These are phyloP conservation scores for Sarcophaga carnaria DNA, from an alignment of 2,888 invertebrate species.

Conservation along the genomic window DNA sequence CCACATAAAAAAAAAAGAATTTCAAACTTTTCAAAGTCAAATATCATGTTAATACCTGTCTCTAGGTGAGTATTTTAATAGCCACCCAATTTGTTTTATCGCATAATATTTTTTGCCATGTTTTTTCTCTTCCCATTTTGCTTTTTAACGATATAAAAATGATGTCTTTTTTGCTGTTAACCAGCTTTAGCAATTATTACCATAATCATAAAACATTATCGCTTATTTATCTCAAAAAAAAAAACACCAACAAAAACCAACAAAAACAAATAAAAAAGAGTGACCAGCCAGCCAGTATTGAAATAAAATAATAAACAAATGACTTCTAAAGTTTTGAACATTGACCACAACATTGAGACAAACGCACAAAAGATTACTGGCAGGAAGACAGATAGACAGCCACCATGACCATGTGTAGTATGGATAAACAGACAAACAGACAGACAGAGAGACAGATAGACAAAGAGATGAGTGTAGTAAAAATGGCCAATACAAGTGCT, in stretches of 20 bases:
- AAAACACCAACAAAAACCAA: not conserved
- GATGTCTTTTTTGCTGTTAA: slow-evolving; percentile 67
- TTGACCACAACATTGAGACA: slow-evolving; percentile 61
- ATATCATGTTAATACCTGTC: slow-evolving; percentile 39
- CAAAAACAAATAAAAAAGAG: no score
- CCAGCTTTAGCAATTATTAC: slow-evolving; percentile 70
- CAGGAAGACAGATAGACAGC: slow-evolving; percentile 29
- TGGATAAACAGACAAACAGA: not conserved
- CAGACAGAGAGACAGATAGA: not conserved
- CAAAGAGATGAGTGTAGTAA: not conserved
- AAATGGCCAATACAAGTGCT: slow-evolving; percentile 43
- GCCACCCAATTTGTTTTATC: slow-evolving; percentile 68
- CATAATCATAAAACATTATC: slow-evolving; percentile 72
- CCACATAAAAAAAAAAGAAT: no score
- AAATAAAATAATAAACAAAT: slow-evolving; percentile 36
- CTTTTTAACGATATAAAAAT: slow-evolving; percentile 60
- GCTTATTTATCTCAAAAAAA: slow-evolving; percentile 69
- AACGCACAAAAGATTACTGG: slow-evolving; percentile 42
- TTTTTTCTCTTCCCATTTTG: no score
- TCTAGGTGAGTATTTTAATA: slow-evolving; percentile 46
- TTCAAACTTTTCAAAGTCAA: not conserved
- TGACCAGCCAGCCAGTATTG: slow-evolving; percentile 11
- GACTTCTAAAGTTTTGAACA: slow-evolving; percentile 44
- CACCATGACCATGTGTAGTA: slow-evolving; percentile 5
- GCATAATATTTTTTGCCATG: slow-evolving; percentile 5